phyloP scores from a whole-genome alignment of 2,113 vertebrate genomes.

The Dinomys branickii region DNA sequence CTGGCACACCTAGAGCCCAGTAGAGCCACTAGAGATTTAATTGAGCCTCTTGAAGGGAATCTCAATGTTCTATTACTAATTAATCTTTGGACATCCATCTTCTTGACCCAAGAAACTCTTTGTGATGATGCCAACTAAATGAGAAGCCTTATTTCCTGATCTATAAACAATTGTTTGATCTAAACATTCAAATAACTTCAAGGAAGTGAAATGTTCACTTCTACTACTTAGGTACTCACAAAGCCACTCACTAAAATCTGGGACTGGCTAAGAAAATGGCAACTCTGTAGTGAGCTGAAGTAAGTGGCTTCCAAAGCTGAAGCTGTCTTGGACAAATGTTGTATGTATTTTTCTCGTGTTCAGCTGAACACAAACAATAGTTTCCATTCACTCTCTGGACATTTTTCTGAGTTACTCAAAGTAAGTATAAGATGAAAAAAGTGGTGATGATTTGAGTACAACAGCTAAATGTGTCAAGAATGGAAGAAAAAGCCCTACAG shows the following conservation, averaged over 20 bases:
- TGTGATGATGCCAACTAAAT: slow-evolving; percentile 25
- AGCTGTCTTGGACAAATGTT: background rate
- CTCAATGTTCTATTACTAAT: slow-evolving; percentile 66
- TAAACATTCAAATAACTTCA: slow-evolving; percentile 62
- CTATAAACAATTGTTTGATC: slow-evolving; percentile 48
- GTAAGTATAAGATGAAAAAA: background rate
- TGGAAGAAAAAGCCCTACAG: background rate
- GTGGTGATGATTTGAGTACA: background rate
- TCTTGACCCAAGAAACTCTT: slow-evolving; percentile 67
- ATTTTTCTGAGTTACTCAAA: slow-evolving; percentile 22
- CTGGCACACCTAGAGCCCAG: slow-evolving; percentile 61
- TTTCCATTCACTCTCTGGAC: background rate
- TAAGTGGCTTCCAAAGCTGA: background rate
- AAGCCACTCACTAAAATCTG: slow-evolving; percentile 43
- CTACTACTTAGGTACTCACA: slow-evolving; percentile 17
- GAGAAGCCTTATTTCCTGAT: slow-evolving; percentile 55
- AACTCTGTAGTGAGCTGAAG: background rate
- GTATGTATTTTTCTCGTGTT: background rate
- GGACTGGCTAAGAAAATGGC: background rate
- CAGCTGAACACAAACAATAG: background rate
- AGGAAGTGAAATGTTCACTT: slow-evolving; percentile 29
- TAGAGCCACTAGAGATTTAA: slow-evolving; percentile 65
- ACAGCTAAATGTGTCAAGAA: background rate
- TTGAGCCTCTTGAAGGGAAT: slow-evolving; percentile 63
- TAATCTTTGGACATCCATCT: slow-evolving; percentile 52